These are phyloP conservation scores for Actinia equina DNA, from an alignment of 64 coral and sea anemone genomes.

Conservation along the genomic window DNA sequence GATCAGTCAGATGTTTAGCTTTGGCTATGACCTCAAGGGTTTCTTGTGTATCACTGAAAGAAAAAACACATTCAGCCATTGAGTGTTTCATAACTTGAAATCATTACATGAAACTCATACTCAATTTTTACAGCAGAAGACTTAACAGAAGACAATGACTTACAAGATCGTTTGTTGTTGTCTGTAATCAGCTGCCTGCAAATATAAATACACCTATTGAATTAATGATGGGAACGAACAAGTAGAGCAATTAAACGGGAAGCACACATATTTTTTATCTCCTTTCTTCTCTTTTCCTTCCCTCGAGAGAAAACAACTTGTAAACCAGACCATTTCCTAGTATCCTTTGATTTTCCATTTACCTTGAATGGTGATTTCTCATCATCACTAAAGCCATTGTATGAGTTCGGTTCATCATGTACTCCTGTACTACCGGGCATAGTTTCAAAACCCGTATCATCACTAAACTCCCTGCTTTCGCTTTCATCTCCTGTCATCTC, in stretches of 20 bases:
- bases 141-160: no score
- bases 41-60: background rate
- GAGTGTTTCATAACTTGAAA: background rate
- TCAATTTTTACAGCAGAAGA: no score
- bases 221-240: no score
- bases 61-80: background rate
- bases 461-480: conserved; percentile 12
- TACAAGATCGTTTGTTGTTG: no score
- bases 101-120: no score
- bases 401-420: background rate
- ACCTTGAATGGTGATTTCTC: conserved; percentile 1
- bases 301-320: no score
- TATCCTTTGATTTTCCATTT: background rate
- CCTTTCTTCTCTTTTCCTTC: no score
- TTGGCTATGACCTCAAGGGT: conserved; percentile 40
- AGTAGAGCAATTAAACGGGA: no score
- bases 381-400: background rate
- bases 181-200: no score
- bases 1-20: conserved; percentile 33
- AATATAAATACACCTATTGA: no score
- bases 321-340: background rate
- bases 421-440: background rate
- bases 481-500: background rate
- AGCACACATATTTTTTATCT: no score
- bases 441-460: conserved; percentile 24